Evolutionary conservation across 2,113 vertebrate species (phyloP).

Genomic region (Emydura subglobosa): DNA sequence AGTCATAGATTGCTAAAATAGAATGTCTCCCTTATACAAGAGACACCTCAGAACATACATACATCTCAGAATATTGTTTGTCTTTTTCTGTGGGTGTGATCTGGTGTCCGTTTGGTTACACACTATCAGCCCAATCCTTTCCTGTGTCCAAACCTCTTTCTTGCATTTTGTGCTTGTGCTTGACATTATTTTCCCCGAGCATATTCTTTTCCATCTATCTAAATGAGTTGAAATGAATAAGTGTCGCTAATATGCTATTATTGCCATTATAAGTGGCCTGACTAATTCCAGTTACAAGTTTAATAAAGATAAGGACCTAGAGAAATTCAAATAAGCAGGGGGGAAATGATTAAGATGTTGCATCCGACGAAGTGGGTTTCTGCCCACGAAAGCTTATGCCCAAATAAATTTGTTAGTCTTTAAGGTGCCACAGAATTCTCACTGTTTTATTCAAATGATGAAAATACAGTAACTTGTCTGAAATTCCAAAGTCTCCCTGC

Average conservation of each 20-base stretch:
- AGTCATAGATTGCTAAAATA: neutral
- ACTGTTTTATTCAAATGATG: neutral
- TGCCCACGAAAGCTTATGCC: no score
- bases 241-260: neutral
- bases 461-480: neutral
- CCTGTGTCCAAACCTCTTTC: neutral
- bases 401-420: no score
- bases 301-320: slow-evolving; percentile 21
- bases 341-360: neutral
- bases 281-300: slow-evolving; percentile 32
- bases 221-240: slow-evolving; percentile 53
- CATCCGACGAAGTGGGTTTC: no score
- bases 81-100: neutral
- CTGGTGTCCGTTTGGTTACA: neutral
- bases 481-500: neutral
- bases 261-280: neutral
- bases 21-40: rapidly evolving
- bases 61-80: neutral
- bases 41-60: neutral
- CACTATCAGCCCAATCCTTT: neutral
- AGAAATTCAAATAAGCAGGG: neutral
- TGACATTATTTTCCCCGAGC: slow-evolving; percentile 59
- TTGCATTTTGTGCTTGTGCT: slow-evolving; percentile 39
- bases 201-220: slow-evolving; percentile 67
- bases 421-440: no score